Conservation (phyloP, 2,797 vertebrate species). For the Sarcoramphus papa region DNA sequence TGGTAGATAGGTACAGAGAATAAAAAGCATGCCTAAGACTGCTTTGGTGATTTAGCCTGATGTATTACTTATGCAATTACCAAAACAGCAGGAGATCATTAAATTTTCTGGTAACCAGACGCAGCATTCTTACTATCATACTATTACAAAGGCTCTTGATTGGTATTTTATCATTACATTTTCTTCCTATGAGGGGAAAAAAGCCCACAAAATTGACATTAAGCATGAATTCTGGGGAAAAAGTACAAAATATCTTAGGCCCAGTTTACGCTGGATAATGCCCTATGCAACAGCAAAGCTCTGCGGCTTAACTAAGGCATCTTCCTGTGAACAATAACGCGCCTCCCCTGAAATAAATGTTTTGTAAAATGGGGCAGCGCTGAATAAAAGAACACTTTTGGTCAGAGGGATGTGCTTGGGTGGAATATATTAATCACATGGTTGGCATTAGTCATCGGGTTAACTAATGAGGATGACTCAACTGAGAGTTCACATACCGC, state of each 20-base stretch:
- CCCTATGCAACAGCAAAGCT: neutral
- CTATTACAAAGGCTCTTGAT: constrained; percentile 72
- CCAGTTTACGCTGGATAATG: neutral
- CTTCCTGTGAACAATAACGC: neutral
- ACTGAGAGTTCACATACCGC: neutral
- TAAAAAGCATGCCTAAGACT: constrained; percentile 7
- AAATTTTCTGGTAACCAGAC: constrained; percentile 85
- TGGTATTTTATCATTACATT: constrained; percentile 74
- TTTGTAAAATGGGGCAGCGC: neutral
- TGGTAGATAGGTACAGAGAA: constrained; percentile 55
- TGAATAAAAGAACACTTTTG: constrained; percentile 35
- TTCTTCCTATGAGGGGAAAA: constrained; percentile 47
- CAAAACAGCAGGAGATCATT: constrained; percentile 99
- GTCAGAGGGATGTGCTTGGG: constrained; percentile 21
- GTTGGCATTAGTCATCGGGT: constrained; percentile 20
- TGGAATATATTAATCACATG: constrained; percentile 40
- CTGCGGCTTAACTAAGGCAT: neutral
- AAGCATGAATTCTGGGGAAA: constrained; percentile 6
- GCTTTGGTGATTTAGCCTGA: constrained; percentile 72
- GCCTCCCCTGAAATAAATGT: neutral
- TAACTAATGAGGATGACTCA: constrained; percentile 44
- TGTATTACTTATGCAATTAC: constrained; percentile 99
- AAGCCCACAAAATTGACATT: constrained; percentile 29
- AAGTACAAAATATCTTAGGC: neutral
- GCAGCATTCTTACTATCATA: constrained; percentile 74